Evolutionary conservation across 2,888 invertebrate species (phyloP).

Genomic region (Dioctria rufipes): DNA sequence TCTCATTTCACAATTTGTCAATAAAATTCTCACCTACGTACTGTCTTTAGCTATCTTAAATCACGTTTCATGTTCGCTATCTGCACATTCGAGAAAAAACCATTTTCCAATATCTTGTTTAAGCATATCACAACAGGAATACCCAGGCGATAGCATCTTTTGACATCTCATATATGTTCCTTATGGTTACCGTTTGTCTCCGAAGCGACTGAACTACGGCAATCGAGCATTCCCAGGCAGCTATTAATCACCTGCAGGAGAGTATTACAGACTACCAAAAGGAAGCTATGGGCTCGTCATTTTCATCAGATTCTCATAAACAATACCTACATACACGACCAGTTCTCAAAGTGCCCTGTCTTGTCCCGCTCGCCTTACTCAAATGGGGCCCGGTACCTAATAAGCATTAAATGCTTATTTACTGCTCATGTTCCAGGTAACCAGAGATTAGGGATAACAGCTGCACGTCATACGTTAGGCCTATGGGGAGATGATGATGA

Average conservation of each 20-base stretch:
- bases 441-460: constrained; percentile 48
- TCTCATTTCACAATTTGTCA: constrained; percentile 3
- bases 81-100: neutral
- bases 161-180: neutral
- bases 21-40: constrained; percentile 3
- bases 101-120: constrained; percentile 2
- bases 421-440: constrained; percentile 35
- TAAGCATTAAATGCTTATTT: constrained; percentile 37
- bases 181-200: constrained; percentile 9
- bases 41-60: neutral
- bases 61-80: neutral
- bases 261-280: constrained; percentile 39
- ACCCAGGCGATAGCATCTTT: constrained; percentile 1
- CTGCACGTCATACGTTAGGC: constrained; percentile 41
- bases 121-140: neutral
- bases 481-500: constrained; percentile 27
- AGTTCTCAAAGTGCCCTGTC: neutral
- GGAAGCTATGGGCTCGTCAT: constrained; percentile 29
- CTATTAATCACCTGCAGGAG: constrained; percentile 46
- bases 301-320: constrained; percentile 50
- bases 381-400: constrained; percentile 5
- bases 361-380: neutral
- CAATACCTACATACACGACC: constrained; percentile 9
- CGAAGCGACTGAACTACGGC: neutral
- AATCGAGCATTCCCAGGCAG: constrained; percentile 2